A percentile compares a stretch with the other conserved stretches of the same genome.
Evolutionary conservation across 2,888 invertebrate species (phyloP).

Genomic region (Spatulosminthurus flaviceps): DNA sequence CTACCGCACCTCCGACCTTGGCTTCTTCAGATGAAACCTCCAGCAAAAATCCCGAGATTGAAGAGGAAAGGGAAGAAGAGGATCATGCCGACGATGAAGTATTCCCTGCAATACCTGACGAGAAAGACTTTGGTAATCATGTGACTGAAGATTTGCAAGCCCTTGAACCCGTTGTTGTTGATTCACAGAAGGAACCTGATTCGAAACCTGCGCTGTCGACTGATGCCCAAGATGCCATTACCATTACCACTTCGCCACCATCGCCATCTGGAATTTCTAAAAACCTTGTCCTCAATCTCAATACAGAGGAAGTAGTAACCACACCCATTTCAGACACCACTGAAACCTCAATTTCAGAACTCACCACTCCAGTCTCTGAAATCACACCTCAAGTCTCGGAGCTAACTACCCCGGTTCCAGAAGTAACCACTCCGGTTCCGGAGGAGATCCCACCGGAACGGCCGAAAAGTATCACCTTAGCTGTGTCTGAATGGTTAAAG

Average conservation of each 20-base stretch:
- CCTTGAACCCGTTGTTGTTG: not conserved
- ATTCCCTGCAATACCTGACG: slow-evolving; percentile 26
- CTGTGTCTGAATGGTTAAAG: slow-evolving; percentile 63
- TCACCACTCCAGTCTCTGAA: not conserved
- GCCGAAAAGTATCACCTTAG: slow-evolving; percentile 63
- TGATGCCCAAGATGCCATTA: not conserved
- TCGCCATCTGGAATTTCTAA: not conserved
- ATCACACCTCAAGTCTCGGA: not conserved
- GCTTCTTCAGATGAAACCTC: not conserved
- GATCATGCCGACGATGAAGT: not conserved
- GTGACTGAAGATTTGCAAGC: slow-evolving; percentile 31
- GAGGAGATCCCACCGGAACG: slow-evolving; percentile 43
- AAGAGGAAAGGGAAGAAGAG: not conserved
- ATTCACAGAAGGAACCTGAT: not conserved
- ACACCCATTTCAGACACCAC: slow-evolving; percentile 26
- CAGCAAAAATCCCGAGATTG: not conserved
- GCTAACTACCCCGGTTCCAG: not conserved
- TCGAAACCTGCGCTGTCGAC: not conserved
- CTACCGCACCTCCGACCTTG: not conserved
- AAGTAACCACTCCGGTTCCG: slow-evolving; percentile 39
- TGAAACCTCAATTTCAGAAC: not conserved
- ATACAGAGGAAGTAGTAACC: slow-evolving; percentile 22
- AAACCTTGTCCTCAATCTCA: not conserved
- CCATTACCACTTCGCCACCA: not conserved
- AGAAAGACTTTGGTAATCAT: slow-evolving; percentile 37